Conservation (phyloP, 2,888 invertebrate genomes). For the Leptura quadrifasciata region DNA sequence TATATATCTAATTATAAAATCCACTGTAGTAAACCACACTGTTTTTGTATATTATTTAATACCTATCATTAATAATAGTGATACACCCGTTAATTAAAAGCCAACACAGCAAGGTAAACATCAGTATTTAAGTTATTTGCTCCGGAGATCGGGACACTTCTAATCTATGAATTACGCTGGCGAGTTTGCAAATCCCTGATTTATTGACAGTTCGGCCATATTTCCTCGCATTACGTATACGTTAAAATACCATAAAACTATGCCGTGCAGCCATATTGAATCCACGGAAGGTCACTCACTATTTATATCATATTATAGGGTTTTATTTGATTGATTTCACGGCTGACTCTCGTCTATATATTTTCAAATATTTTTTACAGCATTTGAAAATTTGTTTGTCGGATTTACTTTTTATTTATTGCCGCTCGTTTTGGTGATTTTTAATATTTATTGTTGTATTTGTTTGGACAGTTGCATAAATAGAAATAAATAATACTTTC, state of each 20-base stretch:
- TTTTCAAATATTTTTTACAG: slow-evolving; percentile 59
- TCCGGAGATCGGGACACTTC: slow-evolving; percentile 65
- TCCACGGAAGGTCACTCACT: slow-evolving; percentile 52
- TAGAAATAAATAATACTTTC: slow-evolving; percentile 61
- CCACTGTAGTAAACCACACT: not conserved
- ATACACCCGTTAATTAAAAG: slow-evolving; percentile 67
- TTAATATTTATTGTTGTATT: slow-evolving; percentile 66
- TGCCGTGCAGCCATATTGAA: slow-evolving; percentile 53
- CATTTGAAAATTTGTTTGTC: slow-evolving; percentile 60
- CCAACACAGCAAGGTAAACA: slow-evolving; percentile 66
- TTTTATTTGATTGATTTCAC: slow-evolving; percentile 67
- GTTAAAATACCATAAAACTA: slow-evolving; percentile 67
- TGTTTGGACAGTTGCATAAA: slow-evolving; percentile 64
- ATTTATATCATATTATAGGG: slow-evolving; percentile 68
- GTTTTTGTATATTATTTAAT: slow-evolving; percentile 1
- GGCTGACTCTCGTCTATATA: slow-evolving; percentile 52
- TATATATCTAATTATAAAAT: not conserved
- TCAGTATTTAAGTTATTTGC: slow-evolving; percentile 70
- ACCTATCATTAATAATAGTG: slow-evolving; percentile 19
- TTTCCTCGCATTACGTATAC: slow-evolving; percentile 68
- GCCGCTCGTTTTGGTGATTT: slow-evolving; percentile 61
- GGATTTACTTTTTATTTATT: slow-evolving; percentile 67
- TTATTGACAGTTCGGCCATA: slow-evolving; percentile 67
- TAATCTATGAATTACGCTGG: slow-evolving; percentile 72
- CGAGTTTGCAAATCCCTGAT: slow-evolving; percentile 68